Evolutionary conservation across 2,797 vertebrate species (phyloP).

Genomic region (Myiotriccus ornatus): DNA sequence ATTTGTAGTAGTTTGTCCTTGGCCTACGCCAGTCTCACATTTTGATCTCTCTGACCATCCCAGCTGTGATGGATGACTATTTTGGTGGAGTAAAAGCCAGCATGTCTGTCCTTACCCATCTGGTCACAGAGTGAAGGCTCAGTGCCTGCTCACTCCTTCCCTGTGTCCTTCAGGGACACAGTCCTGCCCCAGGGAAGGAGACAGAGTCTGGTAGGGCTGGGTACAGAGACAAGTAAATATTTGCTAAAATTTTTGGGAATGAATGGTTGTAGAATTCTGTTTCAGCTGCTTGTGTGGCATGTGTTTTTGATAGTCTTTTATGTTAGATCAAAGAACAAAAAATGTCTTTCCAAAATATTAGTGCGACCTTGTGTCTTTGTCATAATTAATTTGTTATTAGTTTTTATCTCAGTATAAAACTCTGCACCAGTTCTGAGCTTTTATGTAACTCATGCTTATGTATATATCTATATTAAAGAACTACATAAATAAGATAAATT

Average conservation of each 20-base stretch:
- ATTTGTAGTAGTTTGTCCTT: background rate
- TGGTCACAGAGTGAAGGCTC: background rate
- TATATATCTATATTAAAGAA: background rate
- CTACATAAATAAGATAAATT: background rate
- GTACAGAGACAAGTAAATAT: background rate
- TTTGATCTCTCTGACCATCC: background rate
- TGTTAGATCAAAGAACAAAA: background rate
- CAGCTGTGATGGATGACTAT: background rate
- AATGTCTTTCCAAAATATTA: background rate
- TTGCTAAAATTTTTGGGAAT: fast-evolving
- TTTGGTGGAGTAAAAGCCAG: background rate
- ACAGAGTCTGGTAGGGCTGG: background rate
- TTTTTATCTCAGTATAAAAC: background rate
- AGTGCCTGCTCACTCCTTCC: fast-evolving
- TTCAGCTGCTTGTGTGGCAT: fast-evolving
- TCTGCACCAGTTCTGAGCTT: background rate
- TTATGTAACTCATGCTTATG: background rate
- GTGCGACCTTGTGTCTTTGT: background rate
- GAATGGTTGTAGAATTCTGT: background rate
- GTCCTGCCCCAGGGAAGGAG: background rate
- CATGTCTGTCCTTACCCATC: background rate
- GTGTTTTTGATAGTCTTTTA: background rate
- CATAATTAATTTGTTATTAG: background rate
- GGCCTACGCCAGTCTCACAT: background rate
- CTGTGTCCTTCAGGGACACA: background rate